Conservation (phyloP, 2,888 invertebrate species). For the Limulus polyphemus region DNA sequence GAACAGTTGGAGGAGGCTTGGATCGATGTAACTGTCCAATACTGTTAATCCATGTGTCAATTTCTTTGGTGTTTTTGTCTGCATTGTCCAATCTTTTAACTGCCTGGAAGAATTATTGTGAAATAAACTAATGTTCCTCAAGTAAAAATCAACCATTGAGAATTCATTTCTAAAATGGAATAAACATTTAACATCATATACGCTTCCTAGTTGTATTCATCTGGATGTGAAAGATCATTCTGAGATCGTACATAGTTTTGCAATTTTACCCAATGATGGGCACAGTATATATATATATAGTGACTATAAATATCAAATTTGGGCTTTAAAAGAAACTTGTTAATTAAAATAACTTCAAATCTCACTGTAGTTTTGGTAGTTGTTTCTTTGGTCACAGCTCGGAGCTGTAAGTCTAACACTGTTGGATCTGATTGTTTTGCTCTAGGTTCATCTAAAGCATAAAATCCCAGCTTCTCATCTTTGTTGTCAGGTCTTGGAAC, state of each 20-base stretch:
- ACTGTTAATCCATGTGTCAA: conserved; percentile 94
- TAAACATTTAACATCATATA: too few species aligned
- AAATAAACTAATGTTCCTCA: conserved; percentile 1
- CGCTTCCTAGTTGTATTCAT: too few species aligned
- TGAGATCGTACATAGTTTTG: too few species aligned
- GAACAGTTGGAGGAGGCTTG: conserved; percentile 72
- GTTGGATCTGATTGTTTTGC: conserved; percentile 90
- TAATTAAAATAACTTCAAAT: conserved; percentile 21
- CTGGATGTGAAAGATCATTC: background rate
- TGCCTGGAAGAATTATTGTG: conserved; percentile 39
- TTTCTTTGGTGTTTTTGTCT: conserved; percentile 72
- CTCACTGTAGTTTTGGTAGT: conserved; percentile 46
- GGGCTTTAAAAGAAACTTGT: conserved; percentile 29
- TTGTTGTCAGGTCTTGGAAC: conserved; percentile 55
- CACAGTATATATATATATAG: too few species aligned
- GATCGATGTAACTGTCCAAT: conserved; percentile 82
- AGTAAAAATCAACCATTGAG: background rate
- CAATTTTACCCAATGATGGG: too few species aligned
- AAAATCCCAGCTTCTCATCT: conserved; percentile 53
- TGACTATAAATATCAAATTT: background rate
- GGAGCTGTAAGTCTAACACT: conserved; percentile 77
- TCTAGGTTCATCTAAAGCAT: conserved; percentile 86
- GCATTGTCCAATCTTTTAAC: conserved; percentile 69
- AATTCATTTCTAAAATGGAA: too few species aligned
- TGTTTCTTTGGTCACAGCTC: conserved; percentile 56